phyloP scores from a whole-genome alignment of 2,888 invertebrate species.

The Drosophila stalkeri region DNA sequence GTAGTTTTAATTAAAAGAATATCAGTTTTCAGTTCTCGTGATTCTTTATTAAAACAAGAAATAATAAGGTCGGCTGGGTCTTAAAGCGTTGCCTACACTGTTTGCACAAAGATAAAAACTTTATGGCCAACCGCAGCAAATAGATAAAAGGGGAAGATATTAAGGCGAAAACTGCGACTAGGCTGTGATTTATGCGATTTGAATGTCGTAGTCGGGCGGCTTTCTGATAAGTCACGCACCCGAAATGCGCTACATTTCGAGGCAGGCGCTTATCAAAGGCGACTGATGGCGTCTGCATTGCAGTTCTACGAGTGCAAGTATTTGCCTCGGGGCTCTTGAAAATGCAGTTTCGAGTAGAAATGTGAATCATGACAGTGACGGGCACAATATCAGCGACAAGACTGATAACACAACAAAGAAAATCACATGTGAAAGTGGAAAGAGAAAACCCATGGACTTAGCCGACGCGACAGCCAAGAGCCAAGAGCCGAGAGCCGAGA shows the following conservation, averaged over 20 bases:
- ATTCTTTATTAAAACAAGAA: conserved; percentile 37
- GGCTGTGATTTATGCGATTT: conserved; percentile 79
- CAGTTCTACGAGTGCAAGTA: conserved; percentile 25
- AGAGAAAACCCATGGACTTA: conserved; percentile 33
- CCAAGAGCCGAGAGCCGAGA: no score
- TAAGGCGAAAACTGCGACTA: conserved; percentile 71
- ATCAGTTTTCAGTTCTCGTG: conserved; percentile 45
- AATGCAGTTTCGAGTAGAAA: conserved; percentile 58
- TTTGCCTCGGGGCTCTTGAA: conserved; percentile 21
- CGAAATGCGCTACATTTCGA: conserved; percentile 52
- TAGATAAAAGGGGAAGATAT: conserved; percentile 72
- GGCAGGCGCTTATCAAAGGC: conserved; percentile 49
- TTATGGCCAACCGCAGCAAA: conserved; percentile 71
- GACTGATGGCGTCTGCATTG: conserved; percentile 55
- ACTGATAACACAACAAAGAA: conserved; percentile 68
- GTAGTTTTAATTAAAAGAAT: conserved; percentile 69
- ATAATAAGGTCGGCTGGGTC: conserved; percentile 75
- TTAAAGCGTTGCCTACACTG: conserved; percentile 68
- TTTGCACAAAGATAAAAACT: conserved; percentile 78
- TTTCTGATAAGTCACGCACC: conserved; percentile 71
- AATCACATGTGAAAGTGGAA: conserved; percentile 69
- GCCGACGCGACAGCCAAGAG: conserved; percentile 13
- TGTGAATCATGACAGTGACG: conserved; percentile 59
- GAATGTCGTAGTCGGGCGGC: conserved; percentile 57
- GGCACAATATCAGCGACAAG: conserved; percentile 2